Evolutionary conservation across 2,797 vertebrate genomes (phyloP), one percentile per base, ranked within the genome.

Genomic region (Moxostoma hubbsi): DNA sequence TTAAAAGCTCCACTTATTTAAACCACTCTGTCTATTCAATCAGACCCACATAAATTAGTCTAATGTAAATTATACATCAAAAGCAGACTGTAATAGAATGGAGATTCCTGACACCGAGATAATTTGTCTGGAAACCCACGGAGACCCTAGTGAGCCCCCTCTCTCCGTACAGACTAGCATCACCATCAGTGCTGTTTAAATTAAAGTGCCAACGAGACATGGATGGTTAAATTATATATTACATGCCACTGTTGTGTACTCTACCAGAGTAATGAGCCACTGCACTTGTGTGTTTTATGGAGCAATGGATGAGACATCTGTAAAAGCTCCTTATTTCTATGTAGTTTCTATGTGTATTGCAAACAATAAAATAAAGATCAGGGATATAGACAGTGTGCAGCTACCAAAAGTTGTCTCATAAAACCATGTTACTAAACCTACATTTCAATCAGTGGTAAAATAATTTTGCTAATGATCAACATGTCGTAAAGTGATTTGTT

Each of bases 201-300:
- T 82, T 79, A 75, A 74, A 78, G 73, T 75, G 65, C 76, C 65
- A 78, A 53, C 9, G 65, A 70, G 64, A 83, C 73, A 70, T 81
- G 77, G 78, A 54, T 72, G 81, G 66, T 78, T 85, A 64, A 79
- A 75, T 85, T 81, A 72, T 82, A 63, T 61, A 81, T 81, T 79
- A 63, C 66, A 58, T 72, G 67, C 69, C 66, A 77, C 58, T 71
- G 76, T 73, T 66, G 77, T 82, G 83, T 75, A 50, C 74, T 64
- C 81, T 61, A 72, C 47, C 70, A 69, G 70, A 83, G 79, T 77
- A 82, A 82, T 68, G 67, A 81, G 58, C 51, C 64, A 36, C 54
- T 68, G 54, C 67, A 76, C 36, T 53, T 45, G 61, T 36, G 50
- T 7, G 58, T 75, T 79, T 75, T 51, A 61, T 73, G 61, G 54